Evolutionary conservation across 2,113 vertebrate genomes (phyloP), one percentile per base, ranked within the genome.

Genomic region (Micromys minutus): DNA sequence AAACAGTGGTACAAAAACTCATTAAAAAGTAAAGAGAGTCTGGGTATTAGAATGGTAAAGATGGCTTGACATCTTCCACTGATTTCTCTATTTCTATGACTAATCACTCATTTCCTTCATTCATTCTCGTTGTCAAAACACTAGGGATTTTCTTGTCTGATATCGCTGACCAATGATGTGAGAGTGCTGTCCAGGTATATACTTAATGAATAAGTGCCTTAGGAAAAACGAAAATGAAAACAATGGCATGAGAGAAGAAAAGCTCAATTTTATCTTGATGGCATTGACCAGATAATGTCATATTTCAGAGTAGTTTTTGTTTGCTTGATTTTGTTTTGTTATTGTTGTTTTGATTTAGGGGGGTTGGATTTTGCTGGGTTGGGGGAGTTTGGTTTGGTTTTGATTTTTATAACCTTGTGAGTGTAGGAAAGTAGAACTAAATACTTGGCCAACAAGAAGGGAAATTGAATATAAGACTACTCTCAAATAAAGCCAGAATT

Each of bases 401-500:
- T 72, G 8, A 29, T 87, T 39, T 50, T 71, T 52, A 87, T 83
- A 65, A 89, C 29, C 6, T 89, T 93, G 10, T 59, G 4, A 52
- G 8, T 89, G 6, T 69, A n/a, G 12, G 11, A 7, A 26, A 19
- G 12, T 59, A 21, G 19, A 92, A 15, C 39, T 21, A 79, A 90
- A 94, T 24, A 80, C 3, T 69, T 50, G 4, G 21, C 3, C 55
- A 55, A 93, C 1, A 5, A 79, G 39, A 22, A 55, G 5, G 31
- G 24, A 52, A 93, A 90, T 63, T 52, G 74, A 47, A n/a, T 86
- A 8, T 92, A 63, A 90, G 10, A 69, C 7, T 31, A 63, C 15
- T 69, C 65, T 79, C 24, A 50, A 39, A 19, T 92, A 90, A 96
- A 92, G 42, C 11, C 67, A 92, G 34, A n/a, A 88, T 75, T 91